Percentiles rank a stretch among this genome's conserved stretches.
These are phyloP conservation scores for Petrocephalus zakoni DNA, from an alignment of 2,113 vertebrate species.

Conservation along the genomic window DNA sequence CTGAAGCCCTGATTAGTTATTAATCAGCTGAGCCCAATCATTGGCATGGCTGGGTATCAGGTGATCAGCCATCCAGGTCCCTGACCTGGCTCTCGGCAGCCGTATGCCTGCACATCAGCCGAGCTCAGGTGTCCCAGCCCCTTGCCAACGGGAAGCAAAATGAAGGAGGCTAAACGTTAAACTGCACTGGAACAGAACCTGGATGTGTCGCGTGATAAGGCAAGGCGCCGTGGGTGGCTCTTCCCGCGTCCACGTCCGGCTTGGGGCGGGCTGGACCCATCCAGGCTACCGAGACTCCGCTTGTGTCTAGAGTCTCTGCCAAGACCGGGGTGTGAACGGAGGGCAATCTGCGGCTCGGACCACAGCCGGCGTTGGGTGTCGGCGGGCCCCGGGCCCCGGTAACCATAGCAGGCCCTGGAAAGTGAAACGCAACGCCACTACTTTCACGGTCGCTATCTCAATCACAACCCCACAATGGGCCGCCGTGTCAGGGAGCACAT, in stretches of 20 bases:
- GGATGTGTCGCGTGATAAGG: constrained; percentile 13
- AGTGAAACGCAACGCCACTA: constrained; percentile 20
- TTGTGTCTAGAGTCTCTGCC: neutral
- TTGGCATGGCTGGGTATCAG: neutral
- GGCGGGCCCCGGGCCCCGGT: neutral
- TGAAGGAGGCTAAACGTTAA: constrained; percentile 6
- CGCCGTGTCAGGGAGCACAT: constrained; percentile 19
- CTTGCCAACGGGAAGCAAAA: constrained; percentile 2
- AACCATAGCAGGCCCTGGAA: constrained; percentile 27
- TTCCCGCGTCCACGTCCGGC: neutral
- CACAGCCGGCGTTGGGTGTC: constrained; percentile 13
- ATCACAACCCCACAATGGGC: constrained; percentile 25
- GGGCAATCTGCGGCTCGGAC: neutral
- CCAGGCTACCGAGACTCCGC: neutral
- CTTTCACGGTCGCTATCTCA: constrained; percentile 15
- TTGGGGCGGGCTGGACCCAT: neutral
- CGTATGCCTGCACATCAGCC: neutral
- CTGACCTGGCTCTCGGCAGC: neutral
- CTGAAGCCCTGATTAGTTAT: constrained; percentile 18
- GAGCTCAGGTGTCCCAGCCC: constrained; percentile 9
- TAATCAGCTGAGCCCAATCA: constrained; percentile 1
- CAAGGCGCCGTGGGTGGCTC: neutral
- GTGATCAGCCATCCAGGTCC: neutral
- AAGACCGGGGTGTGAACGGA: neutral
- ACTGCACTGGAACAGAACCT: constrained; percentile 11